Conservation (phyloP, 2,113 vertebrate species). For the Grus americana region DNA sequence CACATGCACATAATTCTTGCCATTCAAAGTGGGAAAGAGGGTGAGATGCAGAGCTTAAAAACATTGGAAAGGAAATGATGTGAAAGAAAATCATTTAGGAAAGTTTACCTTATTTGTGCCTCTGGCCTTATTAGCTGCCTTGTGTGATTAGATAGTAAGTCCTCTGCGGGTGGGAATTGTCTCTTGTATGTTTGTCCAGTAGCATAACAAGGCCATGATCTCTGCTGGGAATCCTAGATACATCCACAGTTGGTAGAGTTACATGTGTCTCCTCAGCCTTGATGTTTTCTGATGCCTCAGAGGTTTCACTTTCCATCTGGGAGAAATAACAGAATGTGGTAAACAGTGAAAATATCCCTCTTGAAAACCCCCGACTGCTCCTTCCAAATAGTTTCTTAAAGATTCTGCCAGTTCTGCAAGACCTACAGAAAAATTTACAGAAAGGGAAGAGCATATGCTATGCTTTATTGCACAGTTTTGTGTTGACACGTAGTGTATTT, state of each 20-base stretch:
- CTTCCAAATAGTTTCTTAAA: neutral
- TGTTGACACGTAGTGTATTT: neutral
- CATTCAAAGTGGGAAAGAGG: neutral
- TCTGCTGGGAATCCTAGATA: neutral
- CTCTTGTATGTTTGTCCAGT: neutral
- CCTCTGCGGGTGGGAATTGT: neutral
- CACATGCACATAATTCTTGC: neutral
- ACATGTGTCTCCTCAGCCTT: neutral
- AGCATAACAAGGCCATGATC: neutral
- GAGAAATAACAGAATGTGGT: neutral
- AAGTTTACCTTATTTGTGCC: neutral
- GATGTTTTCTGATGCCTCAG: neutral
- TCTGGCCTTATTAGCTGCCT: neutral
- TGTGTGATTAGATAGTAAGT: neutral
- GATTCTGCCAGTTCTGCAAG: neutral
- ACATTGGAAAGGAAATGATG: neutral
- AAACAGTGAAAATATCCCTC: neutral
- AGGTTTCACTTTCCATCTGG: neutral
- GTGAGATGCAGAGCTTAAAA: constrained; percentile 11
- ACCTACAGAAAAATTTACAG: neutral
- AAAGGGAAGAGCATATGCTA: neutral
- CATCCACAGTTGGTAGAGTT: neutral
- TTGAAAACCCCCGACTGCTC: neutral
- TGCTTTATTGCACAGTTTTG: neutral
- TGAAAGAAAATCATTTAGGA: constrained; percentile 10